A percentile compares a stretch with the other conserved stretches of the same genome.
Evolutionary conservation across 1,140 invertebrate genomes (phyloP).

Genomic region (Brachionus rotundiformis): DNA sequence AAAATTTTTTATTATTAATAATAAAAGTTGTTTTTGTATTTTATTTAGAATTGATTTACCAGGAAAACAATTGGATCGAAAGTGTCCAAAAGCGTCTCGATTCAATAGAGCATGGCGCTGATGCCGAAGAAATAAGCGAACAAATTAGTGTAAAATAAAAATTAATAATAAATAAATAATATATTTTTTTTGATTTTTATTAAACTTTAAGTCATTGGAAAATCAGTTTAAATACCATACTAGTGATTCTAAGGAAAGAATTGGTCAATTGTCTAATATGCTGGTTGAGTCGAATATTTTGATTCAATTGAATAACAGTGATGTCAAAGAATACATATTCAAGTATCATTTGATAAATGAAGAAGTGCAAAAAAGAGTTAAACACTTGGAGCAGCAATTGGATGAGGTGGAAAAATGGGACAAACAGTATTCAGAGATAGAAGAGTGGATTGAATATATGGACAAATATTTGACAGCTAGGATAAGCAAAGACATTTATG

Average conservation of each 20-base stretch:
- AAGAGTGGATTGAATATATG: slow-evolving; percentile 39
- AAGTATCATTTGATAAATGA: slow-evolving; percentile 9
- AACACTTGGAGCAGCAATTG: not conserved
- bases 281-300: slow-evolving; percentile 36
- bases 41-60: slow-evolving; percentile 22
- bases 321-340: slow-evolving; percentile 44
- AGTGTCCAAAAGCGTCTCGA: slow-evolving; percentile 27
- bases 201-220: not conserved
- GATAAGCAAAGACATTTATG: slow-evolving; percentile 41
- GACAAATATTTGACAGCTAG: slow-evolving; percentile 28
- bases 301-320: slow-evolving; percentile 44
- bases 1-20: not conserved
- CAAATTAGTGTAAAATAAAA: slow-evolving; percentile 26
- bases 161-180: not conserved
- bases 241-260: not conserved
- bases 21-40: not conserved
- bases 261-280: slow-evolving; percentile 16
- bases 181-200: not conserved
- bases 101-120: not conserved
- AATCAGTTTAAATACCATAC: slow-evolving; percentile 15
- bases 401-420: slow-evolving; percentile 16
- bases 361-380: not conserved
- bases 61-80: slow-evolving; percentile 47
- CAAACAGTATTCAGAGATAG: not conserved
- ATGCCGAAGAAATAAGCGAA: slow-evolving; percentile 21